phyloP scores from a whole-genome alignment of 2,113 vertebrate genomes.

The Phalacrocorax carbo region DNA sequence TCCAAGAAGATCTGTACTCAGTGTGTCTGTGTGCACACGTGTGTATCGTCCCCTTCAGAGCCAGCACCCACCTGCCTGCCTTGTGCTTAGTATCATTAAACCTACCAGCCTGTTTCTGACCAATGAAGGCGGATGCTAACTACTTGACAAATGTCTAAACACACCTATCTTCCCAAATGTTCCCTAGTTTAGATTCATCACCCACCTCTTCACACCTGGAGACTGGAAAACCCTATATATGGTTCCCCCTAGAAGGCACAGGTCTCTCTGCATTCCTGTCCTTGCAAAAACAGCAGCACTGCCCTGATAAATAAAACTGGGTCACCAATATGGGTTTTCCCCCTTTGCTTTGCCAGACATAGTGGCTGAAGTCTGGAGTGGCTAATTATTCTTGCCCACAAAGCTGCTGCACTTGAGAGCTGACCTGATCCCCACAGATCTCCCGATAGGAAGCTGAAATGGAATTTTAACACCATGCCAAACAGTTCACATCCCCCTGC shows the following conservation, averaged over 20 bases:
- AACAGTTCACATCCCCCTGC: slow-evolving; percentile 66
- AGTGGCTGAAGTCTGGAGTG: not conserved
- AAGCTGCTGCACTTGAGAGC: slow-evolving; percentile 53
- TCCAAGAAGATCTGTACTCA: not conserved
- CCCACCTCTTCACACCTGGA: not conserved
- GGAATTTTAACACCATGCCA: slow-evolving; percentile 68
- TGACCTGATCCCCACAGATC: slow-evolving; percentile 70
- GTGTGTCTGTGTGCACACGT: accelerated
- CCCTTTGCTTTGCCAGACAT: not conserved
- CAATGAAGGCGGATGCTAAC: not conserved
- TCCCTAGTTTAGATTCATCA: not conserved
- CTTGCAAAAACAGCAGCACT: not conserved
- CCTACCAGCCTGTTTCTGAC: not conserved
- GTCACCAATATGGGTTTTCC: not conserved
- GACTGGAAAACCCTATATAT: not conserved
- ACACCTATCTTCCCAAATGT: not conserved
- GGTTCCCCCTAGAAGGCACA: not conserved
- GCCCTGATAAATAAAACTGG: not conserved
- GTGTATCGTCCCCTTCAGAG: not conserved
- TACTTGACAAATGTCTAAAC: not conserved
- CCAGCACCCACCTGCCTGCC: not conserved
- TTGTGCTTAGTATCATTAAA: not conserved
- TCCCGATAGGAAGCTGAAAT: slow-evolving; percentile 64
- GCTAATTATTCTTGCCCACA: not conserved
- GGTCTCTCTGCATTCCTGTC: not conserved